Conservation (phyloP, 2,888 invertebrate species). For the Polydrusus pterygomalis region DNA sequence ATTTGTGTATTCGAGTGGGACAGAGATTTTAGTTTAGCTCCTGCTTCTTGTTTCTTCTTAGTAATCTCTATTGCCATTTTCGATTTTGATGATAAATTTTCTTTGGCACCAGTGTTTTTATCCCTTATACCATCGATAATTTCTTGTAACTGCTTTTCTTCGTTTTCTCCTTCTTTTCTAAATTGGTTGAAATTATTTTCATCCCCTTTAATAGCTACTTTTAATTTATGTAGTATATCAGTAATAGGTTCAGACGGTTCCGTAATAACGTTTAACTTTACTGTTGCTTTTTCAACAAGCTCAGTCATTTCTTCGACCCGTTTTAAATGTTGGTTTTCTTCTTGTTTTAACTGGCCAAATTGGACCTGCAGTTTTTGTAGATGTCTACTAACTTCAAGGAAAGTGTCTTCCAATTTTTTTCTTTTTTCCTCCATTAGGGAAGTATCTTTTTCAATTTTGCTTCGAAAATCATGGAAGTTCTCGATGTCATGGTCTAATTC, state of each 20-base stretch:
- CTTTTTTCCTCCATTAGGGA: conserved; percentile 68
- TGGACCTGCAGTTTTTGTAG: conserved; percentile 71
- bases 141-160: conserved; percentile 75
- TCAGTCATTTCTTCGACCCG: conserved; percentile 68
- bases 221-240: conserved; percentile 42
- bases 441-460: conserved; percentile 67
- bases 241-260: conserved; percentile 23
- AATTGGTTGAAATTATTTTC: conserved; percentile 65
- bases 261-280: conserved; percentile 64
- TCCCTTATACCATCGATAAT: conserved; percentile 75
- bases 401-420: conserved; percentile 64
- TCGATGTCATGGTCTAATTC: conserved; percentile 78
- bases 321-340: conserved; percentile 70
- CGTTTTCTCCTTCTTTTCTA: conserved; percentile 67
- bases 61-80: conserved; percentile 75
- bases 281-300: conserved; percentile 67
- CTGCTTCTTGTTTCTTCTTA: conserved; percentile 73
- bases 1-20: conserved; percentile 74
- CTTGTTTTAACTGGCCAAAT: conserved; percentile 72
- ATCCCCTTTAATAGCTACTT: conserved; percentile 53
- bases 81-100: conserved; percentile 78
- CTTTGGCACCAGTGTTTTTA: conserved; percentile 78
- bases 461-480: conserved; percentile 72
- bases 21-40: conserved; percentile 69
- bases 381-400: conserved; percentile 67